These are phyloP conservation scores for Trachelus troglodyta DNA, from an alignment of 2,888 invertebrate genomes.

Conservation along the genomic window DNA sequence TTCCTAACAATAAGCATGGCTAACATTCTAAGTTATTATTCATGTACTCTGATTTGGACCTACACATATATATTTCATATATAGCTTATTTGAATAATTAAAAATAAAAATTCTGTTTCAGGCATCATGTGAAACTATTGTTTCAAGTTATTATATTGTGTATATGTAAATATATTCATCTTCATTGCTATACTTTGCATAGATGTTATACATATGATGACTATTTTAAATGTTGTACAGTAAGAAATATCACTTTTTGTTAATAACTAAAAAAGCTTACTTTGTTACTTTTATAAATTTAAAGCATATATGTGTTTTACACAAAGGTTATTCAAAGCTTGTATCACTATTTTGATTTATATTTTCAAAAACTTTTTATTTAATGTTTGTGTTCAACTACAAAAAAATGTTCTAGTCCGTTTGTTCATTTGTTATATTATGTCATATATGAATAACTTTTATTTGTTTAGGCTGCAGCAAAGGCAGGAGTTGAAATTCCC, in stretches of 20 bases:
- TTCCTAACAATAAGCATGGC: background rate
- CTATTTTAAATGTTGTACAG: background rate
- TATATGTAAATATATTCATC: no score
- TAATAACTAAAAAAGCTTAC: background rate
- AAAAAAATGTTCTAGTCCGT: background rate
- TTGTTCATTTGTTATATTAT: background rate
- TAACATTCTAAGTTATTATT: background rate
- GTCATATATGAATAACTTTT: background rate
- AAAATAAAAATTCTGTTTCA: no score
- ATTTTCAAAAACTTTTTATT: background rate
- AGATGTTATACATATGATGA: background rate
- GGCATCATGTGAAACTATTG: no score
- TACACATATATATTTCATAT: background rate
- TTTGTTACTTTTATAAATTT: background rate
- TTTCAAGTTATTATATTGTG: no score
- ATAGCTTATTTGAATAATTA: no score
- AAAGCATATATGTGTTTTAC: background rate
- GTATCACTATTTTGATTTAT: background rate
- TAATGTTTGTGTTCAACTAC: background rate
- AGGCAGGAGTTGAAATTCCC: conserved; percentile 97
- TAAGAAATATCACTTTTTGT: background rate
- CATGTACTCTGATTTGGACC: background rate
- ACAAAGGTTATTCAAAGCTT: background rate
- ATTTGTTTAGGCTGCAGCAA: conserved; percentile 85
- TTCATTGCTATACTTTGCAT: background rate